Evolutionary conservation across 2,888 invertebrate genomes (phyloP), one percentile per base, ranked within the genome.

Genomic region (Agrochola lychnidis): DNA sequence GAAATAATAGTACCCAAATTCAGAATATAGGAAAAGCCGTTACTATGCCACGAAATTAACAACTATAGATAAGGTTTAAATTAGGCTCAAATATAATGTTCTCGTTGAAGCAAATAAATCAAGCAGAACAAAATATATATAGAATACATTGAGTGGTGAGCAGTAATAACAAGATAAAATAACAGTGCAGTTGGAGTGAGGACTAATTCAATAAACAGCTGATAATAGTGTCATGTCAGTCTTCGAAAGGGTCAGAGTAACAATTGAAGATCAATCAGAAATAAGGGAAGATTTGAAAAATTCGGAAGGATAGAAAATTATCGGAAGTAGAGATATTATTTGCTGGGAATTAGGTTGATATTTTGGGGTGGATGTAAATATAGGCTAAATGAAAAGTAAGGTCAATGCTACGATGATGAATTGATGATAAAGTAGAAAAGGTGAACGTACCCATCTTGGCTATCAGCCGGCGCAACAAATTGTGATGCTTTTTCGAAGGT

Each of bases 361-460:
- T 16, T 66, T 40, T n/a, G 2, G 10, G 16, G 10, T n/a, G 53
- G 16, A 53, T 12, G 30, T n/a, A 59, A 73, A 40, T 48, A 63
- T 68, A 42, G 1, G 64, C 22, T 40, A 53, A 81, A 62, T 53
- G 14, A 12, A 51, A 42, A 6, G 1, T 19, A 76, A 77, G 77
- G 76, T 80, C 73, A 84, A 70, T 76, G 73, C 16, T 76, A 71
- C 16, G 22, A 66, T 73, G 63, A 67, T 42, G 42, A 42, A 42
- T 42, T 77, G 64, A 66, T 78, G 63, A 67, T 79, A 67, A 72
- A 76, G 30, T 64, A 77, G 82, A 69, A 74, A 87, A 92, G 91
- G 82, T 89, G 71, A 88, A 95, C 95, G 87, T 95, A 96, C 95
- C 95, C 95, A 95, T 95, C 80, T 86, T 91, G 92, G 94, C 93